Evolutionary conservation across 2,797 vertebrate genomes (phyloP), one percentile per base, ranked within the genome.

Genomic region (Galagoides demidoff): DNA sequence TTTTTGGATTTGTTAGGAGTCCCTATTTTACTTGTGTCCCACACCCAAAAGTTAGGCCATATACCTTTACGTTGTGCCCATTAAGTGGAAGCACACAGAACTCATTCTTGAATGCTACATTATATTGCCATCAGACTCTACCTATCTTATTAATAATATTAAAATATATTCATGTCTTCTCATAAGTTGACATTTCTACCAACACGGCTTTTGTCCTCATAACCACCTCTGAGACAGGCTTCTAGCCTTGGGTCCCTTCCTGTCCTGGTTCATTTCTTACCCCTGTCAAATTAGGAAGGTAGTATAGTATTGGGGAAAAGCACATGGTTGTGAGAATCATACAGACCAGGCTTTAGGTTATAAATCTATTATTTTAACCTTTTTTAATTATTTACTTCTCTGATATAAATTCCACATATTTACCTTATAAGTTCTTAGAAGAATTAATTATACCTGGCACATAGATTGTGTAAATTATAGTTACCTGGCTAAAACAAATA

Each of bases 401-500:
- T 73, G 66, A 23, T 68, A 27, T 68, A 85, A 73, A 37, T 86
- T 57, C 45, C 12, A 45, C 5, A 82, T 89, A 49, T 49, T 66
- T 95, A 59, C 20, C 43, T 76, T 17, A 29, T 12, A 16, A 37
- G 3, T 85, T 89, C 92, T 78, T 84, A 0, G 39, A 76, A 79
- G 66, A 84, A 76, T 79, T 85, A 70, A 74, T 71, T 59, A 1
- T 7, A 43, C 27, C 22, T 92, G 63, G 23, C 37, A 66, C 8
- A 43, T 83, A 77, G 59, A 23, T 74, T 68, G n/a, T 81, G n/a
- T 77, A 90, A 92, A 59, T 52, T 87, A 9, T 94, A 66, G 31
- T 94, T 95, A 78, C 8, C 19, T 90, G 4, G 17, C 12, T 94
- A 57, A 93, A 91, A 79, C 3, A 91, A 88, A 78, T 70, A 89